phyloP scores from a whole-genome alignment of 2,797 vertebrate species.

The Euthynnus affinis region DNA sequence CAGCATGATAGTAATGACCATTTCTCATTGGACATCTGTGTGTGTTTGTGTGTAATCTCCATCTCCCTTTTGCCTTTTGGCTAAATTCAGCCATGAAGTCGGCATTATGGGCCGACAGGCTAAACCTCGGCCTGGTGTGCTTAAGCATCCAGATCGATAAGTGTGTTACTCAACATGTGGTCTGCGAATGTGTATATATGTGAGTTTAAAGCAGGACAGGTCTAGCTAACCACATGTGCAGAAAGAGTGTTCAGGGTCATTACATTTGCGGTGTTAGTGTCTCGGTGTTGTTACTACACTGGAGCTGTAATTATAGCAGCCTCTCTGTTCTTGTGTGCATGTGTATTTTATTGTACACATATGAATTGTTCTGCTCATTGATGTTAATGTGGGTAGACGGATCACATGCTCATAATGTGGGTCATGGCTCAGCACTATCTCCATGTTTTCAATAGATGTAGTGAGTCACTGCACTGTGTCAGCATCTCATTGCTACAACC shows the following conservation, averaged over 20 bases:
- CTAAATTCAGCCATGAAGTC: slow-evolving; percentile 49
- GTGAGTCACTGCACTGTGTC: slow-evolving; percentile 37
- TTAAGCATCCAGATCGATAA: slow-evolving; percentile 66
- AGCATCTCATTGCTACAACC: slow-evolving; percentile 12
- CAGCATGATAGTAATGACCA: slow-evolving; percentile 62
- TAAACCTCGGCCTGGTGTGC: slow-evolving; percentile 55
- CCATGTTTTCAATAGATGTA: slow-evolving; percentile 16
- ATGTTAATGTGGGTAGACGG: slow-evolving; percentile 23
- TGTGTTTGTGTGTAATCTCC: slow-evolving; percentile 22
- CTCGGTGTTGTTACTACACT: slow-evolving; percentile 15
- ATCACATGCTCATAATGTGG: slow-evolving; percentile 29
- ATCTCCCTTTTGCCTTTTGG: slow-evolving; percentile 49
- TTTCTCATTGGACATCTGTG: slow-evolving; percentile 52
- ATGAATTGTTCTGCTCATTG: neutral
- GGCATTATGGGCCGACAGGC: slow-evolving; percentile 39
- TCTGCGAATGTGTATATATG: slow-evolving; percentile 27
- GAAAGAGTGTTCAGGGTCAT: slow-evolving; percentile 36
- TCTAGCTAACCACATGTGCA: slow-evolving; percentile 31
- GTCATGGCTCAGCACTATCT: slow-evolving; percentile 15
- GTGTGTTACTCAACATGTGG: slow-evolving; percentile 37
- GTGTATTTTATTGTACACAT: slow-evolving; percentile 9
- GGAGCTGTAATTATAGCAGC: slow-evolving; percentile 30
- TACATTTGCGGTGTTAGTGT: slow-evolving; percentile 44
- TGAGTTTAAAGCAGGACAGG: slow-evolving; percentile 29
- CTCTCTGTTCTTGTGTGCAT: neutral